Percentiles rank a stretch among this genome's conserved stretches.
Conservation (phyloP, 1,140 invertebrate genomes). For the Drosophila quadrilineata region DNA sequence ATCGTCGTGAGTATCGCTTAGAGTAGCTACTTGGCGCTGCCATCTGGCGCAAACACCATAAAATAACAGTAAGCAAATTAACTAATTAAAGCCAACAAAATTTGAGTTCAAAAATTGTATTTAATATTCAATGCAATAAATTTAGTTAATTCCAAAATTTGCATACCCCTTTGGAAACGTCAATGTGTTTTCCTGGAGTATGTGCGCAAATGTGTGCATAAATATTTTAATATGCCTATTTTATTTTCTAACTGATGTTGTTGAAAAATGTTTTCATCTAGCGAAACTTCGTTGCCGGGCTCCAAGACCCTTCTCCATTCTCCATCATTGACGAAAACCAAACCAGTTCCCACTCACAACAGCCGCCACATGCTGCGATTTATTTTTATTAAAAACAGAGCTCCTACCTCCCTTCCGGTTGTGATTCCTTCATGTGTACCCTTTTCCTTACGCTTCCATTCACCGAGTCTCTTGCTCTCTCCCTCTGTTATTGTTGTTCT, state of each 20-base stretch:
- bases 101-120: not conserved
- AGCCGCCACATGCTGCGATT: conserved; percentile 35
- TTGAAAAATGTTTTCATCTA: not conserved
- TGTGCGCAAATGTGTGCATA: conserved; percentile 24
- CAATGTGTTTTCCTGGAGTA: conserved; percentile 9
- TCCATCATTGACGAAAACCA: conserved; percentile 26
- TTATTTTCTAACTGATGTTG: conserved; percentile 1
- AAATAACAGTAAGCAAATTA: no score
- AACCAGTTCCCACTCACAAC: conserved; percentile 19
- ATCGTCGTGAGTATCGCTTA: no score
- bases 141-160: not conserved
- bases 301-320: not conserved
- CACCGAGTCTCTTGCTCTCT: not conserved
- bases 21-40: no score
- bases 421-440: conserved; percentile 9
- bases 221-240: conserved; percentile 43
- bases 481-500: conserved; percentile 13
- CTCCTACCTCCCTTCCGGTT: conserved; percentile 5
- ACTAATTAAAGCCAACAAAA: no score
- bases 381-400: conserved; percentile 46
- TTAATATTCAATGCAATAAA: not conserved
- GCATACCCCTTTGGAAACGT: not conserved
- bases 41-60: no score
- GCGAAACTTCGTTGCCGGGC: not conserved
- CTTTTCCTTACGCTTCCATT: not conserved